phyloP scores from a whole-genome alignment of 1,140 invertebrate genomes.

The Neoseiulus cucumeris region DNA sequence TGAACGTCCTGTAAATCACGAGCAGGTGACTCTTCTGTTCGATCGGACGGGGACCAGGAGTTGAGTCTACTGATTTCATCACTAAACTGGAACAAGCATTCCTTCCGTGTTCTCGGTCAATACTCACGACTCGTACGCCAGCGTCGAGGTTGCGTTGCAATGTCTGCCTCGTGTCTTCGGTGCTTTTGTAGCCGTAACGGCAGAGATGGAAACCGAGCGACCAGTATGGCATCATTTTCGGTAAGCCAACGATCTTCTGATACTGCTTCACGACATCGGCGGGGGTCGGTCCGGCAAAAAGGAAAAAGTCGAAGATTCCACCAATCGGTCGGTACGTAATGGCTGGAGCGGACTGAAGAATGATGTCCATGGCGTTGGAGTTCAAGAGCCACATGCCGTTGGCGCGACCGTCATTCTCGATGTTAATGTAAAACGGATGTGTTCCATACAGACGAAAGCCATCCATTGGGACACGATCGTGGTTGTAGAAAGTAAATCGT shows the following conservation, averaged over 20 bases:
- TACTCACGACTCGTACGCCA: conserved; percentile 28
- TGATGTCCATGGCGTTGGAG: conserved; percentile 37
- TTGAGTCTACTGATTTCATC: neutral
- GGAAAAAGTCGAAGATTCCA: conserved; percentile 50
- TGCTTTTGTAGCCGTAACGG: conserved; percentile 45
- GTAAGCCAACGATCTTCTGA: conserved; percentile 23
- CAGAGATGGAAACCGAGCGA: conserved; percentile 31
- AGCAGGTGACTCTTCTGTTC: conserved; percentile 20
- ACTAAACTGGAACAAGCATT: neutral
- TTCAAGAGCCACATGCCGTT: neutral
- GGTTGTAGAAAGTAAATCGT: conserved; percentile 18
- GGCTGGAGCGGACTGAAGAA: conserved; percentile 50
- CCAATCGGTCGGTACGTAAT: conserved; percentile 53
- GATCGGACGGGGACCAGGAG: conserved; percentile 28
- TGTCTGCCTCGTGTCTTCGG: conserved; percentile 39
- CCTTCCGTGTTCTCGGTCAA: neutral
- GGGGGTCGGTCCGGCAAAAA: conserved; percentile 50
- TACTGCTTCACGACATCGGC: conserved; percentile 33
- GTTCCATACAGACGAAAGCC: neutral
- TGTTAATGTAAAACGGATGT: neutral
- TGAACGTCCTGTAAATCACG: conserved; percentile 39
- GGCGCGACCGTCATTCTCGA: neutral
- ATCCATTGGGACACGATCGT: conserved; percentile 14
- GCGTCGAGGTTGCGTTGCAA: conserved; percentile 24
- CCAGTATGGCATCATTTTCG: conserved; percentile 31